A percentile compares a stretch with the other conserved stretches of the same genome.
Evolutionary conservation across 2,888 invertebrate genomes (phyloP).

Genomic region (Argyresthia goedartella): DNA sequence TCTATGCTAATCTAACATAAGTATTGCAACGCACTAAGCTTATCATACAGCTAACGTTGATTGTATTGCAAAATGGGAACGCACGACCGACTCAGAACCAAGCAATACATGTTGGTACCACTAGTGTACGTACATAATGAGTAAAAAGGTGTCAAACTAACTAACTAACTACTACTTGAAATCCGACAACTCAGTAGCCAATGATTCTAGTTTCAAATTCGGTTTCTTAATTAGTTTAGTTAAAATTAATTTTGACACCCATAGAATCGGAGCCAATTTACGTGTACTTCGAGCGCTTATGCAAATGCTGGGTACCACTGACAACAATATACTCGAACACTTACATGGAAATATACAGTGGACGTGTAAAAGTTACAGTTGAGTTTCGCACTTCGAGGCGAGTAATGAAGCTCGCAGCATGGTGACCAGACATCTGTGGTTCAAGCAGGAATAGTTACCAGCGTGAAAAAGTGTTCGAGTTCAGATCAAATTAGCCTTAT

Average conservation of each 20-base stretch:
- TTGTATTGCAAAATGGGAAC: slow-evolving; percentile 60
- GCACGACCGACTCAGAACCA: slow-evolving; percentile 16
- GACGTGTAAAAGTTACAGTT: slow-evolving; percentile 44
- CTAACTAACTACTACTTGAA: too few species aligned
- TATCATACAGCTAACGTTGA: slow-evolving; percentile 32
- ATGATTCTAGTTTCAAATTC: too few species aligned
- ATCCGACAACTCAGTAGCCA: too few species aligned
- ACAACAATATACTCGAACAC: slow-evolving; percentile 36
- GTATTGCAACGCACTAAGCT: slow-evolving; percentile 12
- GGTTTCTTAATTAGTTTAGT: too few species aligned
- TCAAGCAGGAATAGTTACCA: too few species aligned
- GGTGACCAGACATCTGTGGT: too few species aligned
- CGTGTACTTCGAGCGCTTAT: slow-evolving; percentile 46
- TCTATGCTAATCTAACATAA: too few species aligned
- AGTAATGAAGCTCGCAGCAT: not conserved
- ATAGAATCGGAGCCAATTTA: slow-evolving; percentile 12
- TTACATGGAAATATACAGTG: slow-evolving; percentile 46
- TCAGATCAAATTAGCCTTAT: too few species aligned
- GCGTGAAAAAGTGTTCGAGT: too few species aligned
- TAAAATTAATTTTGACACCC: too few species aligned
- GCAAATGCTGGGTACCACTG: slow-evolving; percentile 44
- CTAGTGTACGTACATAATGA: slow-evolving; percentile 19
- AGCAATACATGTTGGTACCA: slow-evolving; percentile 20
- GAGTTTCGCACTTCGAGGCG: not conserved
- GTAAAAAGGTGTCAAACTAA: too few species aligned